These are phyloP conservation scores for Hydrozoanthus gracilis DNA, from an alignment of 92 coral and sea anemone species.

Conservation along the genomic window DNA sequence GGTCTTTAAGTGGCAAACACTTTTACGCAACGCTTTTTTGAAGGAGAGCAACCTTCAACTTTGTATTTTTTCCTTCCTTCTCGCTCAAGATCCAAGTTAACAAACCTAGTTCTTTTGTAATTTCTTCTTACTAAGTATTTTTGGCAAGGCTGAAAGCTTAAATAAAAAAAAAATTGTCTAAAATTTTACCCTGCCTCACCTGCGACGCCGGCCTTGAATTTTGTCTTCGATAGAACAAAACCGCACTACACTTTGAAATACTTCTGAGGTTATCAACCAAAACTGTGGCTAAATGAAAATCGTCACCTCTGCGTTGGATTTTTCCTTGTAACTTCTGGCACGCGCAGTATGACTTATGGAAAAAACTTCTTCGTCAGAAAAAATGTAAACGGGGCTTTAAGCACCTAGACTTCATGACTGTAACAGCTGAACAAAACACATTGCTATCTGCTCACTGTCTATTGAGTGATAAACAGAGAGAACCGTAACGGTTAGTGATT, in stretches of 20 bases:
- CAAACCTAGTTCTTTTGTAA: neutral
- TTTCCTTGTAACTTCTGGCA: neutral
- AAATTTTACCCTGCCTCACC: neutral
- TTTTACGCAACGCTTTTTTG: neutral
- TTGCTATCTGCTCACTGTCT: no score
- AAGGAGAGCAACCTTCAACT: neutral
- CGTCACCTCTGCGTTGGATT: neutral
- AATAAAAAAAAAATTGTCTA: neutral
- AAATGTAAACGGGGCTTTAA: no score
- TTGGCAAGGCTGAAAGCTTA: neutral
- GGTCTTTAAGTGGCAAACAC: neutral
- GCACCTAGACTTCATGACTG: no score
- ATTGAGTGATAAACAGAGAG: no score
- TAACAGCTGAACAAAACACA: no score
- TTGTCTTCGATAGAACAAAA: neutral
- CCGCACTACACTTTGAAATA: neutral
- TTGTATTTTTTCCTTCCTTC: neutral
- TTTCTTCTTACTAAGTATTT: neutral
- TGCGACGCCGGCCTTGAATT: neutral
- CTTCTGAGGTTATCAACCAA: neutral
- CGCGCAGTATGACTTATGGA: neutral
- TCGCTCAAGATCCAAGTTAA: neutral
- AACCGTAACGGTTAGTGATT: no score
- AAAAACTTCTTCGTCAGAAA: no score
- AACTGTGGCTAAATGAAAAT: neutral